These are phyloP conservation scores for Eulemur rubriventer DNA, from an alignment of 2,797 vertebrate genomes.

Conservation along the genomic window DNA sequence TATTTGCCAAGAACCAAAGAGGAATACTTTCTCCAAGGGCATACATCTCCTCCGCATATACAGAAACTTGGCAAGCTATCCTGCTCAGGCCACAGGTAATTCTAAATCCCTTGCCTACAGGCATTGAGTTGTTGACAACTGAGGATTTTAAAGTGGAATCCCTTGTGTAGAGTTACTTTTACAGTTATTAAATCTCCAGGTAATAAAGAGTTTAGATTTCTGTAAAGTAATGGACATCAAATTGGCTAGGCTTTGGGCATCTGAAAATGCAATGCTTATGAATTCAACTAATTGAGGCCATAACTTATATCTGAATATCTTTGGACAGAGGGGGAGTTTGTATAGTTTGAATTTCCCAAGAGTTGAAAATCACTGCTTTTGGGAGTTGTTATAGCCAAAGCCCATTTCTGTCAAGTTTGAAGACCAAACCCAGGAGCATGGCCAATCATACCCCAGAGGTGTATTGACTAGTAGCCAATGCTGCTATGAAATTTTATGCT, in stretches of 20 bases:
- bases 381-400: neutral
- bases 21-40: neutral
- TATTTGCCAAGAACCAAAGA: neutral
- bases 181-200: conserved; percentile 16
- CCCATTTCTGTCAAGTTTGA: neutral
- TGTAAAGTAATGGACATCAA: neutral
- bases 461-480: neutral
- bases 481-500: neutral
- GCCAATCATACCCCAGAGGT: too few relatives aligned
- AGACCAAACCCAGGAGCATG: neutral
- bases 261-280: neutral
- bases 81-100: neutral
- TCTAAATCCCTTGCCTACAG: neutral
- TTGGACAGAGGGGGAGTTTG: neutral
- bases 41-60: neutral
- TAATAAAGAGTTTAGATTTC: conserved; percentile 24
- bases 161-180: neutral
- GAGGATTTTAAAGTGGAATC: conserved; percentile 28
- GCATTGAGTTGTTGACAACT: neutral
- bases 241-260: neutral
- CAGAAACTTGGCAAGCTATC: neutral
- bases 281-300: neutral
- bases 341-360: neutral
- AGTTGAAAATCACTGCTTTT: neutral
- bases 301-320: neutral